These are phyloP conservation scores for Dascyllus trimaculatus DNA, from an alignment of 2,113 vertebrate species.

Conservation along the genomic window DNA sequence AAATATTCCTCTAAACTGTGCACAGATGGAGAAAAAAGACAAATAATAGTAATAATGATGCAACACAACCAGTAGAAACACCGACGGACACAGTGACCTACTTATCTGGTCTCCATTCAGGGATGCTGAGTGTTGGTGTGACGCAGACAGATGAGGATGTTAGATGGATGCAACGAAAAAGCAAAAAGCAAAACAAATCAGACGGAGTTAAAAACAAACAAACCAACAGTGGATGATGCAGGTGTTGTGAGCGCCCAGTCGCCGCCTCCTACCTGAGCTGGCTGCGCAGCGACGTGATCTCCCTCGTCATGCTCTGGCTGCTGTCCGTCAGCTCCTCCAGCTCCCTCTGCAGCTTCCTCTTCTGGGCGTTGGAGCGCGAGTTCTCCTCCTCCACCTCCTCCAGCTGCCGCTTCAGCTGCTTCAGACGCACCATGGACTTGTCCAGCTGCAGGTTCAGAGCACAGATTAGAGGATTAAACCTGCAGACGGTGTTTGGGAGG, in stretches of 20 bases:
- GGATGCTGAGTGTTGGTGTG: constrained; percentile 80
- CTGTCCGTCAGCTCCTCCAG: constrained; percentile 93
- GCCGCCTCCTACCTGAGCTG: constrained; percentile 90
- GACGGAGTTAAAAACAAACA: constrained; percentile 53
- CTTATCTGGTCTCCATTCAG: constrained; percentile 84
- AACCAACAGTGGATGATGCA: constrained; percentile 37
- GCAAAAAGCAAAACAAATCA: constrained; percentile 71
- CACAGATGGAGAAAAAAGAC: neutral
- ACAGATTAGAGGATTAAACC: constrained; percentile 20
- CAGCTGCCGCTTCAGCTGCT: constrained; percentile 97
- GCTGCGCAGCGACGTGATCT: constrained; percentile 93
- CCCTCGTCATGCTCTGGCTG: constrained; percentile 92
- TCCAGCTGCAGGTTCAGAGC: constrained; percentile 75
- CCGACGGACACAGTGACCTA: constrained; percentile 79
- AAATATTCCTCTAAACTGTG: no score
- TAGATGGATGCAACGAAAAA: constrained; percentile 75
- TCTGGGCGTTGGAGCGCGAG: constrained; percentile 93
- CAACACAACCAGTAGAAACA: neutral
- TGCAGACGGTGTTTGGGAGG: constrained; percentile 62
- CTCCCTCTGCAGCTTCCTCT: constrained; percentile 95
- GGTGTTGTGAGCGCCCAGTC: no score
- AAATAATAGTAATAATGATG: neutral
- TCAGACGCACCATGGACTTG: constrained; percentile 88
- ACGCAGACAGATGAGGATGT: constrained; percentile 80
- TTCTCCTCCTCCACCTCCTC: constrained; percentile 99